Evolutionary conservation across 2,888 invertebrate species (phyloP), one percentile per base, ranked within the genome.

Genomic region (Chouioia cunea): DNA sequence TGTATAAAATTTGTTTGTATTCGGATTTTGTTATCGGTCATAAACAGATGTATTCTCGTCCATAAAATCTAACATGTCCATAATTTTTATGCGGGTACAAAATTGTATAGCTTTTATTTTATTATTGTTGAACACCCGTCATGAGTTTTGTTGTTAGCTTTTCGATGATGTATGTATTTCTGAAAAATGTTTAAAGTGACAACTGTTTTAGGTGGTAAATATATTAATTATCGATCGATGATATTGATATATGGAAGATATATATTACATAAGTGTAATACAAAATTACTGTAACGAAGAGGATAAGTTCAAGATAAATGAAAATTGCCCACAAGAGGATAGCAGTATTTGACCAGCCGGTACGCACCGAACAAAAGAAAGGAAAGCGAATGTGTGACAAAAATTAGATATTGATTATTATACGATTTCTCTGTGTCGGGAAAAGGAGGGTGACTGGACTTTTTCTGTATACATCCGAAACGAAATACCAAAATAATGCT

Each of bases 371-470:
- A 22, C 22, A 16, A 47, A 14, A 58, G 20, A 48, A 60, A 64
- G 57, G 47, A 48, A 74, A 74, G 53, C 65, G 73, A 73, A 75
- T 73, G 75, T 72, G 73, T 70, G 76, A 71, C 66, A 64, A 74
- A 71, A 78, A 77, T 78, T 76, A 72, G 69, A 75, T 77, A 80
- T 80, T 77, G 80, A 80, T 79, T 79, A 77, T 76, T 75, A 75
- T 76, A 76, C 74, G 76, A 78, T 80, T 77, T 77, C 22, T 23
- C 22, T 20, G 15, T 22, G 53, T 53, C 71, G 71, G 64, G 58
- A 70, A 75, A 75, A 76, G 64, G 56, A 47, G 36, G 47, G 27
- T 27, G 16, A 18, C 46, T 18, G 53, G 62, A 53, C 20, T 22
- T 48, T 43, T 53, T 59, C 59, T 36, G 4, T 36, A 23, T 47